Evolutionary conservation across 1,140 invertebrate genomes (phyloP), one percentile per base, ranked within the genome.

Genomic region (Pogonomyrmex barbatus): DNA sequence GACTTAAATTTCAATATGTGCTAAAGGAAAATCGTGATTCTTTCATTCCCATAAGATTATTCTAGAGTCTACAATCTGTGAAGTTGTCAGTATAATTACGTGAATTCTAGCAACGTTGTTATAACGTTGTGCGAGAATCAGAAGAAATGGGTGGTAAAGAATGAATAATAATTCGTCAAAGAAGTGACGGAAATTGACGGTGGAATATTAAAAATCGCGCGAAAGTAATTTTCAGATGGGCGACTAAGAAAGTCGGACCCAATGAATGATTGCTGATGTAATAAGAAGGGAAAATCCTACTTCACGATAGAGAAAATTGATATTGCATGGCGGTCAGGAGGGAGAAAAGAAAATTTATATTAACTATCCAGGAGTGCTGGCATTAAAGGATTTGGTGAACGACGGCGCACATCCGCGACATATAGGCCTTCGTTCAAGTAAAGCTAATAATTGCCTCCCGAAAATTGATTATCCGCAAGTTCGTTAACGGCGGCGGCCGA

Each of bases 381-480:
- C 47, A 78, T 87, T 87, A 77, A 87, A 76, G 68, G 71, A 77
- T 77, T 63, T 67, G 42, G 54, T 42, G 68, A 50, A 63, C 67
- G 67, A 67, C 50, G 65, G 62, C 42, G 42, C 56, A 71, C 68
- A 75, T 24, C 12, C 50, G 56, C 17, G 14, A n/a, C 50, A 33
- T 12, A 24, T 65, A 70, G 50, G 39, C 42, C 70, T 50, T 58
- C 77, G 77, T 60, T 86, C 68, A 65, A 90, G 87, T 86, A 82
- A 83, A 90, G 92, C 86, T 91, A 92, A 92, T 92, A 91, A 93
- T 93, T 91, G 88, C 87, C 90, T 62, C 75, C 87, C 70, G 67
- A 73, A 88, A 93, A 92, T 92, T 91, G 91, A 93, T 92, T 92
- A 93, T 87, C 77, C 84, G 88, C 36, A 70, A 78, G 86, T 92